phyloP scores from a whole-genome alignment of 2,113 vertebrate species.

The Pycnonotus jocosus region DNA sequence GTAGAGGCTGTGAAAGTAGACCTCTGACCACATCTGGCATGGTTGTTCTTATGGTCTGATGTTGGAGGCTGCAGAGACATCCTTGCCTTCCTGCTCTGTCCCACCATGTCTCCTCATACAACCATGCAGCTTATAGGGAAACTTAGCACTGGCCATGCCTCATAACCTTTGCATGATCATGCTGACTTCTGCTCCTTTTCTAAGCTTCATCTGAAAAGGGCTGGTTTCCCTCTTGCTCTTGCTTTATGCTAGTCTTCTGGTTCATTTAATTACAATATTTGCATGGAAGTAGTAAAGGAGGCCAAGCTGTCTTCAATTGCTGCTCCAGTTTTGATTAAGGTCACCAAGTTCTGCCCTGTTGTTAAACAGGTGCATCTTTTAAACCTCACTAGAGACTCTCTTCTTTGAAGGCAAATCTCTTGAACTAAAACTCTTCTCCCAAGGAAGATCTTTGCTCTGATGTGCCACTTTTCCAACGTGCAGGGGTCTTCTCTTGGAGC shows the following conservation, averaged over 20 bases:
- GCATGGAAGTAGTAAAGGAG: background rate
- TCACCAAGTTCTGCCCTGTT: background rate
- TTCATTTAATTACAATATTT: background rate
- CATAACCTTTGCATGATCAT: fast-evolving
- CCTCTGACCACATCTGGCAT: background rate
- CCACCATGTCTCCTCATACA: background rate
- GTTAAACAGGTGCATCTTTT: background rate
- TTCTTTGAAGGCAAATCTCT: background rate
- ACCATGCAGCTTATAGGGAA: background rate
- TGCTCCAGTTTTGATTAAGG: background rate
- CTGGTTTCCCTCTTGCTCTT: background rate
- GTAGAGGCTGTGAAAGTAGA: background rate
- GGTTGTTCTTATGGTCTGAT: background rate
- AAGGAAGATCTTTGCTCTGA: background rate
- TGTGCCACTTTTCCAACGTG: background rate
- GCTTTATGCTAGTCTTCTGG: background rate
- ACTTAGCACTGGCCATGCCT: background rate
- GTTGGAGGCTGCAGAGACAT: background rate
- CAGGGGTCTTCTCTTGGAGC: background rate
- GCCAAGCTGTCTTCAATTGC: background rate
- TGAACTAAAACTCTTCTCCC: background rate
- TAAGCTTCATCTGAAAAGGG: background rate
- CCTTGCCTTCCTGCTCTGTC: background rate
- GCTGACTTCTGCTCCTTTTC: background rate
- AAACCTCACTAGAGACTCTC: background rate